Evolutionary conservation across 1,140 invertebrate species (phyloP).

Genomic region (Hypsibius dujardini): DNA sequence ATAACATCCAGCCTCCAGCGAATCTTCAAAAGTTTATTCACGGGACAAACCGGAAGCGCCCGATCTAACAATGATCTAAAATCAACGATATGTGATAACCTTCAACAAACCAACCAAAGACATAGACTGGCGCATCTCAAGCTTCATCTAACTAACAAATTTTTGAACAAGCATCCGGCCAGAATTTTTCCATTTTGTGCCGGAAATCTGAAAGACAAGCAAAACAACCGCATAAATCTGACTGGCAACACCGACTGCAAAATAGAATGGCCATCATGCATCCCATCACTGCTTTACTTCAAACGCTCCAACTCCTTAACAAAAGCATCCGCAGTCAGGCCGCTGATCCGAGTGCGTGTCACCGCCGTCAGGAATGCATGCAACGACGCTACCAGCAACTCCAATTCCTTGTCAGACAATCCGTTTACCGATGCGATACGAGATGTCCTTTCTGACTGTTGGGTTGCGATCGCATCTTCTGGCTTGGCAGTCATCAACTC

Average conservation of each 20-base stretch:
- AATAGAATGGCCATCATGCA: neutral
- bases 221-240: too few species aligned
- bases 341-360: neutral
- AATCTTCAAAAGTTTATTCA: neutral
- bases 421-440: too few species aligned
- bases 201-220: neutral
- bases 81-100: neutral
- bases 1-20: constrained; percentile 9
- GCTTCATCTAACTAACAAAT: neutral
- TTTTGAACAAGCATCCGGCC: neutral
- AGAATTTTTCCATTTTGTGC: neutral
- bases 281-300: neutral
- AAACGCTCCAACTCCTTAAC: neutral
- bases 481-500: too few species aligned
- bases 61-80: neutral
- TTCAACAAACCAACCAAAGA: neutral
- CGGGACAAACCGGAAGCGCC: neutral
- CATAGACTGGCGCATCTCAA: neutral
- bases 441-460: too few species aligned
- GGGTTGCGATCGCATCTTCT: too few species aligned
- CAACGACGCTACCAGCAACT: neutral
- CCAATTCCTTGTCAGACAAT: neutral
- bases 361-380: neutral
- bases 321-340: neutral
- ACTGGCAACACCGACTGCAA: neutral